Base-by-base conservation (phyloP, 2,888 invertebrate species). In the Parthenolecanium corni region DNA sequence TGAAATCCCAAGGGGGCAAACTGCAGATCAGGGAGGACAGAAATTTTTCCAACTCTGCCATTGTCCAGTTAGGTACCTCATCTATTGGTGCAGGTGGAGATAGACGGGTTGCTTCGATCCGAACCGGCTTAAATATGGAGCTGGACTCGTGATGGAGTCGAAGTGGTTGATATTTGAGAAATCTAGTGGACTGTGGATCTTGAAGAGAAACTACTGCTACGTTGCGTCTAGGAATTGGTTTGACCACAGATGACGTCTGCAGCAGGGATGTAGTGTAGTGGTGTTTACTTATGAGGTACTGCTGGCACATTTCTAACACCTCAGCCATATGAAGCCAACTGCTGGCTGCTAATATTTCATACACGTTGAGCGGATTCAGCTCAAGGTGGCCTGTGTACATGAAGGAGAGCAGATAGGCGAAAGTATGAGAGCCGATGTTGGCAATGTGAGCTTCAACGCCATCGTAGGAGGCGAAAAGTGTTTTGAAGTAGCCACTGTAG, bases 371-470 rank as follows among this genome's bases (percentile, higher is more conserved):
- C 66, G 81, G 74, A 67, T 80, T 84, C 24, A 85, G 75, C 70
- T 84, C 83, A 69, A 86, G 73, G 67, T 80, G 82, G 21, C 85
- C 85, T 5, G 85, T 84, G 73, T 85, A 85, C 83, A 86, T 85
- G 75, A 83, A 85, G 21, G 82, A 82, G 38, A 86, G 73, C 4
- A 86, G 73, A 0, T 82, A 81, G 0, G 82, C 82, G 71, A 85
- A 85, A 65, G 74, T 73, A 62, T 76, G 74, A 3, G 70, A 66
- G 12, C 67, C 67, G 0, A 71, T 69, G 66, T 67, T 68, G 9
- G 70, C 69, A 52, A 71, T 66, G 40, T 66, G 56, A 38, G 68
- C 56, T 63, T 66, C 80, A 54, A 57, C 53, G 66, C 66, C 23
- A 67, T 67, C 68, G 23, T 69, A 65, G 58, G 74, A 65, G 9